Conservation (phyloP, 1,140 invertebrate genomes). For the Acyrthosiphon pisum region DNA sequence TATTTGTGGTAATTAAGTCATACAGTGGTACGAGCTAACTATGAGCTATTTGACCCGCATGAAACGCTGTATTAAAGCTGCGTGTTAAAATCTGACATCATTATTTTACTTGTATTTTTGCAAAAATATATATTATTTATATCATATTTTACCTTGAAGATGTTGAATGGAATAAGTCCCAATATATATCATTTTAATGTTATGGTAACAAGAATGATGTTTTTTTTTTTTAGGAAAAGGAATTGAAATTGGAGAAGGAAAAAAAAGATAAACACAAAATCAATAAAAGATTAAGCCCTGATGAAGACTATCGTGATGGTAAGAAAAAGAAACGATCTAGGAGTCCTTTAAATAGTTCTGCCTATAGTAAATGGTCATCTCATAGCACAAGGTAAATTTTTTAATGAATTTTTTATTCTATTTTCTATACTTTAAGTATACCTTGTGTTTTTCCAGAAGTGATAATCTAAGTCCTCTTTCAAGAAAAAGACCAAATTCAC, state of each 20-base stretch:
- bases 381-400: slow-evolving; percentile 40
- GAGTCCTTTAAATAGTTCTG: slow-evolving; percentile 51
- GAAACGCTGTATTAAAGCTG: not conserved
- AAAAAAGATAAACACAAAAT: slow-evolving; percentile 47
- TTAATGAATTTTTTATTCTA: not conserved
- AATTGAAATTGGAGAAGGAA: slow-evolving; percentile 47
- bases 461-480: slow-evolving; percentile 45
- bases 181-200: not conserved
- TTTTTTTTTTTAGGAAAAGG: slow-evolving; percentile 25
- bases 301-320: slow-evolving; percentile 34
- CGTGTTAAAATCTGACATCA: not conserved
- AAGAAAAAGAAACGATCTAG: slow-evolving; percentile 52
- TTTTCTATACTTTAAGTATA: not conserved
- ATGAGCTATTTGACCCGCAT: not conserved
- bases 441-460: slow-evolving; percentile 31
- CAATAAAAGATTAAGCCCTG: slow-evolving; percentile 52
- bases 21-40: not conserved
- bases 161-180: not conserved
- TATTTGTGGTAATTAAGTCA: not conserved
- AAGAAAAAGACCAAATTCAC: slow-evolving; percentile 41
- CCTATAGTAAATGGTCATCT: slow-evolving; percentile 56
- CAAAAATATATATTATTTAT: not conserved
- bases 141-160: not conserved
- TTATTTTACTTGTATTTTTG: not conserved
- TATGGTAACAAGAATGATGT: not conserved